These are phyloP conservation scores for Papilio machaon DNA, from an alignment of 1,140 invertebrate genomes.

Conservation along the genomic window DNA sequence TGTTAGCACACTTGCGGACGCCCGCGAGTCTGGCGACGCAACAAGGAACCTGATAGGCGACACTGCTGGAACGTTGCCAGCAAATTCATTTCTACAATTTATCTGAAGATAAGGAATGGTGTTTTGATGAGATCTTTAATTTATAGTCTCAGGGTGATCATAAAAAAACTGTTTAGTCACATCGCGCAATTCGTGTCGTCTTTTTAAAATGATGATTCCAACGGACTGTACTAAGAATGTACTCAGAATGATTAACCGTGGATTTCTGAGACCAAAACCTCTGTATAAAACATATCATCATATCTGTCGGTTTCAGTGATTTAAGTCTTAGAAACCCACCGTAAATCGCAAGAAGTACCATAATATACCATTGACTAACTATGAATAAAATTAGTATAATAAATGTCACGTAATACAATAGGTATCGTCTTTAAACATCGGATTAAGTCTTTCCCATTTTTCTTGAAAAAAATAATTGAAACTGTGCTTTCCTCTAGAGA, in stretches of 20 bases:
- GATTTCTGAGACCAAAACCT: too few relatives aligned
- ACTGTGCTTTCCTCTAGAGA: not conserved
- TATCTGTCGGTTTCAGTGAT: too few relatives aligned
- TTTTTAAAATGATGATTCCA: not conserved
- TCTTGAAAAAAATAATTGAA: not conserved
- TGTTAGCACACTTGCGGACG: conserved; percentile 32
- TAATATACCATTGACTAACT: too few relatives aligned
- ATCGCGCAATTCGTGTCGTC: not conserved
- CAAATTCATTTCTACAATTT: conserved; percentile 43
- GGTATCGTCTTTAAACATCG: too few relatives aligned
- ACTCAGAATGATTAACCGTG: too few relatives aligned
- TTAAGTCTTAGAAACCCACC: too few relatives aligned
- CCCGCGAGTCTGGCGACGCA: conserved; percentile 43
- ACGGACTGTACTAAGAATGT: too few relatives aligned
- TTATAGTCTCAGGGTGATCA: not conserved
- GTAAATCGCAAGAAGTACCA: too few relatives aligned
- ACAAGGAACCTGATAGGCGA: conserved; percentile 39
- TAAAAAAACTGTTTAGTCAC: not conserved
- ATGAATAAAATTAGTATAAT: too few relatives aligned
- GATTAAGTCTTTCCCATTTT: not conserved
- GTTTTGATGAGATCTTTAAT: conserved; percentile 32
- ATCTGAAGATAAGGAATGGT: conserved; percentile 29
- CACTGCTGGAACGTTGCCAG: conserved; percentile 46
- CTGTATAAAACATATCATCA: too few relatives aligned
- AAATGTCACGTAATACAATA: too few relatives aligned